Conservation (phyloP, 2,888 invertebrate species). For the Ophion obscuratus region DNA sequence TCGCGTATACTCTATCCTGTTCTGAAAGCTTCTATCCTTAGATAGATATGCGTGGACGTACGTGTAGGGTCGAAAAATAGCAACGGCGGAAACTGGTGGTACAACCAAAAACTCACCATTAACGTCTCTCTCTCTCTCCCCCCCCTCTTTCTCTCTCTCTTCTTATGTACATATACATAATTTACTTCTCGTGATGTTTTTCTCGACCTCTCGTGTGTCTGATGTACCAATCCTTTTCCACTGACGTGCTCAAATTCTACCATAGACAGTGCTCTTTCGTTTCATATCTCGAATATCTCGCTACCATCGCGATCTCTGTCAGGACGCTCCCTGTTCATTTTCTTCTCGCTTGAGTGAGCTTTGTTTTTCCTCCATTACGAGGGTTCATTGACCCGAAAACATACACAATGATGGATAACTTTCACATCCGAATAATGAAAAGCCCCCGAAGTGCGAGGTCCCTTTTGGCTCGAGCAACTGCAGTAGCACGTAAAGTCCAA, state of each 20-base stretch:
- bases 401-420: neutral
- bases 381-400: slow-evolving; percentile 43
- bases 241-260: slow-evolving; percentile 20
- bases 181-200: slow-evolving; percentile 50
- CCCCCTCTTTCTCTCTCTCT: neutral
- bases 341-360: neutral
- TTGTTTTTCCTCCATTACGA: slow-evolving; percentile 15
- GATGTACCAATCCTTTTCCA: slow-evolving; percentile 14
- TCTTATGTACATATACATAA: slow-evolving; percentile 4
- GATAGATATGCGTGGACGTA: slow-evolving; percentile 22
- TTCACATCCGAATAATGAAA: neutral
- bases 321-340: neutral
- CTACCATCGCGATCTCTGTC: slow-evolving; percentile 17
- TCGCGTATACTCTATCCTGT: slow-evolving; percentile 31
- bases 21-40: slow-evolving; percentile 43
- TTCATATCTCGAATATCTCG: neutral
- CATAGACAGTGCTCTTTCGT: neutral
- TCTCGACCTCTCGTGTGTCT: slow-evolving; percentile 26
- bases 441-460: neutral
- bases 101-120: slow-evolving; percentile 28
- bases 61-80: slow-evolving; percentile 19
- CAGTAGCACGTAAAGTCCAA: neutral
- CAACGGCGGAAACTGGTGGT: slow-evolving; percentile 28
- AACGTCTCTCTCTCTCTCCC: slow-evolving; percentile 3
- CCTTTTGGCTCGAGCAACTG: too few species aligned